Evolutionary conservation across 1,140 invertebrate species (phyloP), one percentile per base, ranked within the genome.

Genomic region (Lucilia cuprina): DNA sequence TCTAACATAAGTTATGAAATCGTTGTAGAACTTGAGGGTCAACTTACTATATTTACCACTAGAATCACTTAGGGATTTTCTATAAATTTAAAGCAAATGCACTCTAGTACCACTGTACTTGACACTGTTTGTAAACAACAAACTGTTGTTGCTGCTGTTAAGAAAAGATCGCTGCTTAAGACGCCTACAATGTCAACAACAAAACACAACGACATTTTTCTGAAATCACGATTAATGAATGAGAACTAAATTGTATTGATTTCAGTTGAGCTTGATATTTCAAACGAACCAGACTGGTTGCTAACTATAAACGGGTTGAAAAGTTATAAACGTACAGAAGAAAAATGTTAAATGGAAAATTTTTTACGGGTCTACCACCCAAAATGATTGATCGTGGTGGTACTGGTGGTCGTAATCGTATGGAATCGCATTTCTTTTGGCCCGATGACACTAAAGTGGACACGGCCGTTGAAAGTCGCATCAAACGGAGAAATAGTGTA

Each of bases 381-480:
- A 87, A 89, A 35, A 90, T 90, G 89, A 88, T 87, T 83, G 89
- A 89, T 17, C 87, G 84, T 7, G 87, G 19, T 85, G 83, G 41
- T 75, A 86, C 78, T 34, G 74, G 74, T 85, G 55, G n/a, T n/a
- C 60, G 9, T 3, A 85, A 90, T 84, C 89, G 89, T 8, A 86
- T 89, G 84, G 87, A 90, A 80, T 90, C 89, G 9, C 89, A 90
- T 55, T 89, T 90, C 77, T 90, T 89, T 82, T 90, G 89, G 89
- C 89, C 89, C 0, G 89, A 90, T 55, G 89, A 90, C 14, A 87
- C 88, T 0, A 83, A 84, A 4, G 85, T 85, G 14, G 89, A 89
- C 7, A 88, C 88, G 12, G 88, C 87, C 0, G 83, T 87, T 75
- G 89, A 90, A 80, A 87, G 84, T 25, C 86, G 88, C 0, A 83